phyloP scores from a whole-genome alignment of 1,140 invertebrate genomes.

The Propsilocerus akamusi region DNA sequence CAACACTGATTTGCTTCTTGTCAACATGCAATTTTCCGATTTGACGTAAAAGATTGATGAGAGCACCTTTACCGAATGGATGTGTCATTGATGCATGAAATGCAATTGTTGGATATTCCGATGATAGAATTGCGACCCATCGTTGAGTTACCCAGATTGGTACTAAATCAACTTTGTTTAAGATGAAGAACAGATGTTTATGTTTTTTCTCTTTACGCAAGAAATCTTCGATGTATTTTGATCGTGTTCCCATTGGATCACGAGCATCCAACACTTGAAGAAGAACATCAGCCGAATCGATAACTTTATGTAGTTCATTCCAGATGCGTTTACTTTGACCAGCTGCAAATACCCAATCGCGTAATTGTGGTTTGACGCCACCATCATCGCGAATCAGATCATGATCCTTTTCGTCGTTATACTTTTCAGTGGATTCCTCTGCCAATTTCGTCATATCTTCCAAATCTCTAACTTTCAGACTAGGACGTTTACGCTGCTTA shows the following conservation, averaged over 20 bases:
- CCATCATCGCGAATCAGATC: slow-evolving; percentile 70
- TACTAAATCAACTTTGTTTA: slow-evolving; percentile 91
- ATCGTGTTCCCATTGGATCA: slow-evolving; percentile 89
- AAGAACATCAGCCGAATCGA: slow-evolving; percentile 96
- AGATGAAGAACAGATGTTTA: slow-evolving; percentile 86
- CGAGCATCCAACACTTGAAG: slow-evolving; percentile 87
- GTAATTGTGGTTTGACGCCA: slow-evolving; percentile 48
- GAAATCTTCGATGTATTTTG: slow-evolving; percentile 80
- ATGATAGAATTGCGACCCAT: slow-evolving; percentile 85
- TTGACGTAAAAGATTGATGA: slow-evolving; percentile 92
- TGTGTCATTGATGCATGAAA: slow-evolving; percentile 97
- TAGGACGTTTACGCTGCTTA: slow-evolving; percentile 78
- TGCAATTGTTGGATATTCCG: slow-evolving; percentile 93
- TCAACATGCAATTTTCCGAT: slow-evolving; percentile 91
- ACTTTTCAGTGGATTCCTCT: slow-evolving; percentile 49
- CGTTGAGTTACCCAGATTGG: slow-evolving; percentile 94
- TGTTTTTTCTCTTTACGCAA: slow-evolving; percentile 78
- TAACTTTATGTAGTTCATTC: slow-evolving; percentile 99
- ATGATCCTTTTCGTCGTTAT: slow-evolving; percentile 60
- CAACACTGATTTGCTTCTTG: slow-evolving; percentile 97
- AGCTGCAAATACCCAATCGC: slow-evolving; percentile 76
- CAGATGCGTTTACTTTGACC: slow-evolving; percentile 96
- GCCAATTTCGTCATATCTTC: slow-evolving; percentile 49
- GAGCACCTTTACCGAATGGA: slow-evolving; percentile 94
- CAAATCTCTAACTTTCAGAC: slow-evolving; percentile 51